Conservation (phyloP, 2,113 vertebrate species). For the Carlito syrichta region DNA sequence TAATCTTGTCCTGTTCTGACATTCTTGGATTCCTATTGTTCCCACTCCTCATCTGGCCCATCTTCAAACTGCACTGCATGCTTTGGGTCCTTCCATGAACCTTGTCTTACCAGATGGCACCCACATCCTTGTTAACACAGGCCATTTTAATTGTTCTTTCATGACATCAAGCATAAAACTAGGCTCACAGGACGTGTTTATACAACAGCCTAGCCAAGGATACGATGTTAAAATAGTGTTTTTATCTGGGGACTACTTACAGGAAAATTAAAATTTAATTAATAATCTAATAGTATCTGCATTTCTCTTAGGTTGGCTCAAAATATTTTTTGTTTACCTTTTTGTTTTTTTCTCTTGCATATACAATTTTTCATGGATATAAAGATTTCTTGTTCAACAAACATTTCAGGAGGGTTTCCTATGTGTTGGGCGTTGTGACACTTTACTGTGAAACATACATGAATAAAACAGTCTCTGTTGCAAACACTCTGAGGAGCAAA, state of each 20-base stretch:
- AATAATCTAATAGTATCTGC: conserved; percentile 65
- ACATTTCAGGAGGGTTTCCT: conserved; percentile 1
- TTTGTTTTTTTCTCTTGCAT: conserved; percentile 30
- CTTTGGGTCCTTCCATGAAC: background rate
- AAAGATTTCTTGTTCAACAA: conserved; percentile 48
- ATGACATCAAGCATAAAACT: background rate
- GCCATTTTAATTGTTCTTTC: background rate
- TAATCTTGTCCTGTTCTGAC: background rate
- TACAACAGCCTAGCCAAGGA: background rate
- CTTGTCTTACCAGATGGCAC: background rate
- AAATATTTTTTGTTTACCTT: conserved; percentile 65
- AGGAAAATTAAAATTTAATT: conserved; percentile 70
- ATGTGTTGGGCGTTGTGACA: background rate
- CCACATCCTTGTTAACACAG: background rate
- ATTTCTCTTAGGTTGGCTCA: conserved; percentile 47
- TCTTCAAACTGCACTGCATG: background rate
- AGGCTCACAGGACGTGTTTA: background rate
- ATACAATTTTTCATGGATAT: conserved; percentile 43
- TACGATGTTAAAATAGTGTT: conserved; percentile 33
- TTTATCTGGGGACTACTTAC: conserved; percentile 46
- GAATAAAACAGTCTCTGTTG: conserved; percentile 31
- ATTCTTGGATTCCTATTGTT: background rate
- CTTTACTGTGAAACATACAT: conserved; percentile 33
- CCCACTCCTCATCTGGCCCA: background rate
- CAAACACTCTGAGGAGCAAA: conserved; percentile 20